Conservation (phyloP, 2,113 vertebrate genomes). For the Salminus brasiliensis region DNA sequence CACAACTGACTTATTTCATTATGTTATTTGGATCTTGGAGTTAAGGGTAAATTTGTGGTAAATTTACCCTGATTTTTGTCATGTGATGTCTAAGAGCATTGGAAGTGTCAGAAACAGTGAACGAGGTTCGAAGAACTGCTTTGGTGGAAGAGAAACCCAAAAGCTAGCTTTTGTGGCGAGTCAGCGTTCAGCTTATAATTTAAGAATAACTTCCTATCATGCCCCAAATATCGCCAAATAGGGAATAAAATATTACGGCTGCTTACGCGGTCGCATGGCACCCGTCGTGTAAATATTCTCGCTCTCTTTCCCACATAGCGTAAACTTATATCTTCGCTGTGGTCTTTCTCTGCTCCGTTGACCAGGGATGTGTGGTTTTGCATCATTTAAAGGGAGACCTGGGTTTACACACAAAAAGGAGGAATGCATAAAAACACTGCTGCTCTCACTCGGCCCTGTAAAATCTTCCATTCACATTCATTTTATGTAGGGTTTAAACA, state of each 20-base stretch:
- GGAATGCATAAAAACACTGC: conserved; percentile 64
- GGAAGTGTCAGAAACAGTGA: neutral
- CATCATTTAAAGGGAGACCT: conserved; percentile 71
- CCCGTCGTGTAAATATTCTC: conserved; percentile 29
- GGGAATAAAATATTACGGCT: neutral
- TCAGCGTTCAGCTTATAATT: neutral
- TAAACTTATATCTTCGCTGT: conserved; percentile 70
- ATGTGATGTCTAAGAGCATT: neutral
- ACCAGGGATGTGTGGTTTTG: conserved; percentile 73
- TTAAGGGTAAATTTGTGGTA: neutral
- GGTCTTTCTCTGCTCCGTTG: conserved; percentile 72
- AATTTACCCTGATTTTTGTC: too few species aligned
- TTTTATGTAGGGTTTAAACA: conserved; percentile 84
- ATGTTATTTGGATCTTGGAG: too few species aligned
- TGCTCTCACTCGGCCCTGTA: conserved; percentile 64
- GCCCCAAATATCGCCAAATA: neutral
- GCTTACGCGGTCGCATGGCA: conserved; percentile 6
- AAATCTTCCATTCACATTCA: conserved; percentile 81
- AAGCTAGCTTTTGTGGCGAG: neutral
- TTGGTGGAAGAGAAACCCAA: neutral
- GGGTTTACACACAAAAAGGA: conserved; percentile 73
- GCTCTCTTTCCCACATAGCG: conserved; percentile 55
- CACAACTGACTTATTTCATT: too few species aligned
- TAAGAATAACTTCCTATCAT: neutral
- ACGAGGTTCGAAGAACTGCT: neutral